Percentiles rank a stretch among this genome's conserved stretches.
phyloP scores from a whole-genome alignment of 2,113 vertebrate genomes.

The Elephantulus edwardii region DNA sequence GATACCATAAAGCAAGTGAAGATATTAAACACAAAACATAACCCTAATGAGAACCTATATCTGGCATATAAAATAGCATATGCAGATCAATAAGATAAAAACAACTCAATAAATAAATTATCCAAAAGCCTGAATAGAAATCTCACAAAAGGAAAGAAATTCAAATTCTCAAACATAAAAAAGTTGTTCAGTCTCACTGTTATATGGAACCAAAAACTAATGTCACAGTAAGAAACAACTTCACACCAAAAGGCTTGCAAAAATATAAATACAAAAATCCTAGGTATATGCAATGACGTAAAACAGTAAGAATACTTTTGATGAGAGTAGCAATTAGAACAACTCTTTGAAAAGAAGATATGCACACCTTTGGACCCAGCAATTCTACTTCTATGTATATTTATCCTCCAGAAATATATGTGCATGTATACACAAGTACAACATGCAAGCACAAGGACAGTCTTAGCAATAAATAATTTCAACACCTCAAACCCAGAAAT shows the following conservation, averaged over 20 bases:
- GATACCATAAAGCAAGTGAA: neutral
- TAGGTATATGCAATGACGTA: neutral
- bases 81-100: neutral
- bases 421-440: too few species aligned
- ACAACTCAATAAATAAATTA: neutral
- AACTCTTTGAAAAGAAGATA: neutral
- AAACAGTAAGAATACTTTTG: neutral
- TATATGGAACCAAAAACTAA: neutral
- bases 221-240: neutral
- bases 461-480: neutral
- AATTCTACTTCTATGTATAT: neutral
- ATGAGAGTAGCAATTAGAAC: neutral
- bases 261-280: neutral
- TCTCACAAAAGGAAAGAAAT: conserved; percentile 33
- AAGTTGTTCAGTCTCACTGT: neutral
- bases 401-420: neutral
- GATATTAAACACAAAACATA: neutral
- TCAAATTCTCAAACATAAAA: neutral
- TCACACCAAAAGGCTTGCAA: neutral
- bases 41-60: neutral
- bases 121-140: neutral
- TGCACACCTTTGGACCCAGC: neutral
- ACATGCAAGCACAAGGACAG: neutral
- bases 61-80: neutral
- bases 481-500: neutral